Conservation (phyloP, 2,888 invertebrate genomes). For the Saturnia pavonia region DNA sequence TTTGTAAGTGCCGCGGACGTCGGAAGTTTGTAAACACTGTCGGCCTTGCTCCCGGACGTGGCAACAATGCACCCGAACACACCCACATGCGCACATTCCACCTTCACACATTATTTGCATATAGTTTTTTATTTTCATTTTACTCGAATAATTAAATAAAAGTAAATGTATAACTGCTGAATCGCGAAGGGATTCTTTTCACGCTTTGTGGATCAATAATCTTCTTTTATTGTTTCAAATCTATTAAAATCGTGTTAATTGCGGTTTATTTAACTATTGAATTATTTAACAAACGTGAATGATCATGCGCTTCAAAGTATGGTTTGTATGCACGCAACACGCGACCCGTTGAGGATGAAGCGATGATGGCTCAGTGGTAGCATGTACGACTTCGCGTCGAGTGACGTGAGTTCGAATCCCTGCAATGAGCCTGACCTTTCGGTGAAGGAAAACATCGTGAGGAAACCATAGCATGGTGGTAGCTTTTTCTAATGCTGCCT, state of each 20-base stretch:
- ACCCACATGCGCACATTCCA: slow-evolving; percentile 59
- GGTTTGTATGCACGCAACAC: slow-evolving; percentile 24
- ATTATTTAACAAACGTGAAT: slow-evolving; percentile 32
- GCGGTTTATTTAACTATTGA: background rate
- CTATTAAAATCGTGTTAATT: no score
- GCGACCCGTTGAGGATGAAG: no score
- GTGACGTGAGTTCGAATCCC: no score
- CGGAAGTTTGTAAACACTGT: slow-evolving; percentile 78
- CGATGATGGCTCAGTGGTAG: no score
- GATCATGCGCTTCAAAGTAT: slow-evolving; percentile 21
- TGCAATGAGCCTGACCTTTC: no score
- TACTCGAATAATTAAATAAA: background rate
- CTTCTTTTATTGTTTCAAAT: background rate
- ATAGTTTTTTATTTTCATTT: background rate
- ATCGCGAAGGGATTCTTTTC: background rate
- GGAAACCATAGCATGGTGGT: no score
- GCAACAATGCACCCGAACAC: slow-evolving; percentile 51
- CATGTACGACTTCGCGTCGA: no score
- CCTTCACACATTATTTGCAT: slow-evolving; percentile 14
- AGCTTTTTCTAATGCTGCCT: no score
- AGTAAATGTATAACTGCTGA: background rate
- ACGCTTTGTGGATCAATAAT: background rate
- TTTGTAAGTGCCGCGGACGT: slow-evolving; percentile 54
- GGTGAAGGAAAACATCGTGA: no score
- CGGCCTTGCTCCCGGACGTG: slow-evolving; percentile 73